Percentiles rank a stretch among this genome's conserved stretches.
phyloP scores from a whole-genome alignment of 2,113 vertebrate species.

The Reinhardtius hippoglossoides region DNA sequence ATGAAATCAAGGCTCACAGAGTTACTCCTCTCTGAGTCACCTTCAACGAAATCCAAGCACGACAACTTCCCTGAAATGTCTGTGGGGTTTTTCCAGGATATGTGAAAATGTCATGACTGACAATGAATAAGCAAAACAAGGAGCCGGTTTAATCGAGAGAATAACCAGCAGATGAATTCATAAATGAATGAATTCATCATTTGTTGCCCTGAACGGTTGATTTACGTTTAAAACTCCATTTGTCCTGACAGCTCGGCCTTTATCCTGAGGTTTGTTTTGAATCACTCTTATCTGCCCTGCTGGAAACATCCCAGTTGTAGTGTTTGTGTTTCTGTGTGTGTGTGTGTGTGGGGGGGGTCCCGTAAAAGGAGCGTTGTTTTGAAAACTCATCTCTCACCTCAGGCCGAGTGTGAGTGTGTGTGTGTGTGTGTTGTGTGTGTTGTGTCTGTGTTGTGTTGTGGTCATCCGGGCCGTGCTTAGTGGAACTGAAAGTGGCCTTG shows the following conservation, averaged over 20 bases:
- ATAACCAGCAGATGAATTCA: too few relatives aligned
- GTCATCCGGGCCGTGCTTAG: conserved; percentile 3
- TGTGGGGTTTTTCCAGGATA: not conserved
- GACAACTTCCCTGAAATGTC: not conserved
- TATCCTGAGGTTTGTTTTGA: not conserved
- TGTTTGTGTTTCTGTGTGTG: not conserved
- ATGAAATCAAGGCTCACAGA: not conserved
- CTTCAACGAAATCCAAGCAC: not conserved
- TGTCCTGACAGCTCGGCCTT: too few relatives aligned
- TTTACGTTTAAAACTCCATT: too few relatives aligned
- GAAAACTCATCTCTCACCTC: not conserved
- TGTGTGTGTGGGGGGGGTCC: too few relatives aligned
- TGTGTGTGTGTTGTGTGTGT: not conserved
- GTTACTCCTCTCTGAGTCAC: not conserved
- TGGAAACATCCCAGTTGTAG: not conserved
- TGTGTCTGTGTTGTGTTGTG: too few relatives aligned
- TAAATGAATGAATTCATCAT: too few relatives aligned
- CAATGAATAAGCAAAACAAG: too few relatives aligned
- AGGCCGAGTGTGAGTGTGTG: not conserved
- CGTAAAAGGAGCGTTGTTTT: conserved; percentile 31
- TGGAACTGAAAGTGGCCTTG: conserved; percentile 14
- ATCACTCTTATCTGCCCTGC: not conserved
- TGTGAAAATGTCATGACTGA: too few relatives aligned
- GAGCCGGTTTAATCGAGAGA: too few relatives aligned
- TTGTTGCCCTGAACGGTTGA: too few relatives aligned